phyloP scores from a whole-genome alignment of 2,113 vertebrate species.

The Pan troglodytes region NHGRI_mPanTro3-v2.1_pri NC_072402.2:139662501-139663000 shows the following conservation, averaged over 20 bases:
- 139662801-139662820: background rate
- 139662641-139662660: conserved; percentile 58
- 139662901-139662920: conserved; percentile 1
- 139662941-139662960: background rate
- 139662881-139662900: background rate
- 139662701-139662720: background rate
- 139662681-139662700: background rate
- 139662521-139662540: conserved; percentile 27
- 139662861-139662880: background rate
- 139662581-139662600: conserved; percentile 62
- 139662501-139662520: conserved; percentile 64
- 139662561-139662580: conserved; percentile 52
- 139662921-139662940: background rate
- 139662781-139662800: background rate
- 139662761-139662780: background rate
- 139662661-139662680: background rate
- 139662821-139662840: background rate
- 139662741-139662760: background rate
- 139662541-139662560: conserved; percentile 47
- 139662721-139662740: background rate
- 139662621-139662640: conserved; percentile 68
- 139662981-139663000: background rate
- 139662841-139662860: background rate
- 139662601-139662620: conserved; percentile 63
- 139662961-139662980: background rate